phyloP scores from a whole-genome alignment of 37 sponge, comb jelly and placozoan species.

The Tethya wilhelma region DNA sequence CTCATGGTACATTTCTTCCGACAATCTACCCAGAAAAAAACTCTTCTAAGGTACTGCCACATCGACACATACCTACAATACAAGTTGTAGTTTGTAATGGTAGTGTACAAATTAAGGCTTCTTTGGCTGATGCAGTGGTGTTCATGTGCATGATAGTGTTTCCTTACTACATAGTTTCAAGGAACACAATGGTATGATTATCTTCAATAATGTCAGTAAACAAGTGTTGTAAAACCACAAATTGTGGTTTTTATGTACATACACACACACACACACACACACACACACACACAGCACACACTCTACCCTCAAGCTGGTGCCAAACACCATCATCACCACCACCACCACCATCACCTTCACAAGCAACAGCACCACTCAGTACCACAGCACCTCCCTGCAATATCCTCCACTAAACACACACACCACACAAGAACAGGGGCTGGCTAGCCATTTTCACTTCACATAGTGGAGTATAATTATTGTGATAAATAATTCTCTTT shows the following conservation, averaged over 20 bases:
- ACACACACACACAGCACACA: slow-evolving; percentile 1
- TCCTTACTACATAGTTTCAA: too few species aligned
- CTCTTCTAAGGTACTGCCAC: slow-evolving; percentile 1
- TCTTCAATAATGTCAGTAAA: too few species aligned
- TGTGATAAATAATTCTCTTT: too few species aligned
- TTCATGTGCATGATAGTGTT: too few species aligned
- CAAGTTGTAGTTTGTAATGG: too few species aligned
- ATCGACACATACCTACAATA: background rate
- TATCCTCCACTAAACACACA: slow-evolving; percentile 12
- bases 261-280: background rate
- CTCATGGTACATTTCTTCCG: slow-evolving; percentile 17
- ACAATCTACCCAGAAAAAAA: slow-evolving; percentile 7
- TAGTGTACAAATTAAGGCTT: too few species aligned
- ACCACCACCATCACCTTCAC: background rate
- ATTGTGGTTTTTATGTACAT: too few species aligned
- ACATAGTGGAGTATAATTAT: too few species aligned
- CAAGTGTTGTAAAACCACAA: too few species aligned
- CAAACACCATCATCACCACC: background rate
- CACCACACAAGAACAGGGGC: slow-evolving; percentile 27
- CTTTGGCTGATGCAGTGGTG: too few species aligned
- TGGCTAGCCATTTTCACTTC: background rate
- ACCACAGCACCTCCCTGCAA: background rate
- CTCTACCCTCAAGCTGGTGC: slow-evolving; percentile 3
- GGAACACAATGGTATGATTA: too few species aligned
- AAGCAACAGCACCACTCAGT: background rate